phyloP scores from a whole-genome alignment of 2,113 vertebrate genomes.

The Pyrgilauda ruficollis region DNA sequence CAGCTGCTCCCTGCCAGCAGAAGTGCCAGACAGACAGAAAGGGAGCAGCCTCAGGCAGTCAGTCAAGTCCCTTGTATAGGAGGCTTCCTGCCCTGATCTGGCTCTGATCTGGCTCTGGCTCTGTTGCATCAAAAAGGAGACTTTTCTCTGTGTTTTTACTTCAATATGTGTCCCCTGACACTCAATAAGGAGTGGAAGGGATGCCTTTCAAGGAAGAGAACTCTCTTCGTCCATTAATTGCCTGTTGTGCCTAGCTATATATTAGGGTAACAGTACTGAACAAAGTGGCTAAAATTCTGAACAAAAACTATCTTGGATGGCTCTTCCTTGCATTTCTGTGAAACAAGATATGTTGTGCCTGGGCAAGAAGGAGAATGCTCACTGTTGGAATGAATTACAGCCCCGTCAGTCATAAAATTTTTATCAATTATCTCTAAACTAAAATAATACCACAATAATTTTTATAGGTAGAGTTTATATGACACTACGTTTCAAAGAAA shows the following conservation, averaged over 20 bases:
- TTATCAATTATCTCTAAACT: background rate
- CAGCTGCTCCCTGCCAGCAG: background rate
- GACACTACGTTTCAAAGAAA: background rate
- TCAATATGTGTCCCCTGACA: background rate
- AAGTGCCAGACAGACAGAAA: background rate
- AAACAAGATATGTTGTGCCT: background rate
- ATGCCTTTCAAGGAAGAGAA: background rate
- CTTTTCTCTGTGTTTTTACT: background rate
- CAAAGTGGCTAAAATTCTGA: background rate
- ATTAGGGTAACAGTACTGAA: background rate
- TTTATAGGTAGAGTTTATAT: background rate
- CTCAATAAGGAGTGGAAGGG: background rate
- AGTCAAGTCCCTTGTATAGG: background rate
- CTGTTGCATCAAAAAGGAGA: background rate
- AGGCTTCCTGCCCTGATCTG: background rate
- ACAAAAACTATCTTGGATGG: background rate
- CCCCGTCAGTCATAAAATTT: background rate
- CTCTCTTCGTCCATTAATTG: background rate
- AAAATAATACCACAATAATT: background rate
- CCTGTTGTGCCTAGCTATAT: background rate
- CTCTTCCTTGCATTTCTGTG: background rate
- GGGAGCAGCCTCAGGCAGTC: background rate
- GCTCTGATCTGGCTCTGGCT: background rate
- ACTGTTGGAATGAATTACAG: background rate
- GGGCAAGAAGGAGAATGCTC: background rate